Base-by-base conservation (phyloP, 1,140 invertebrate genomes). In the Anoplolepis gracilipes region DNA sequence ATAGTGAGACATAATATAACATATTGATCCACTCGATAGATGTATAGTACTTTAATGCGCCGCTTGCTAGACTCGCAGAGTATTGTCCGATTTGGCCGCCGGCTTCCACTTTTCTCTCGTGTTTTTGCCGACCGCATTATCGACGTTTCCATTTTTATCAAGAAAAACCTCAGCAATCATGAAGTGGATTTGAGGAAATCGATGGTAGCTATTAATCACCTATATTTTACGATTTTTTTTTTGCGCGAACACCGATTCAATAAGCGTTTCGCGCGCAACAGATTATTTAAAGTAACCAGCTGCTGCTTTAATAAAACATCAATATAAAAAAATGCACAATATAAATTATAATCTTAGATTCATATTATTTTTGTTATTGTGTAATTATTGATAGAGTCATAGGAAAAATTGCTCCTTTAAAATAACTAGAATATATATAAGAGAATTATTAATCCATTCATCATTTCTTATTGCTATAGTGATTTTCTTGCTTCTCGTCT, bases 111-210 rank as follows among this genome's bases (percentile, higher is more conserved):
- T 81, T 65, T 22, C 19, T 70, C 39, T 13, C 7, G 5, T 42
- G 6, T 72, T 81, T 57, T 72, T 72, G 49, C 11, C 49, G 16
- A 16, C 36, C 49, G 49, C 33, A 72, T 72, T 81, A 81, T 81
- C 49, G 78, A 81, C 13, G 36, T 81, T 81, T 81, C 6, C 78
- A 72, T 72, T 81, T 81, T 81, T 72, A 81, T 72, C 33, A 19
- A 6, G 13, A 19, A 16, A 57, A 81, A 59, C 1, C 78, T 33
- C 53, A 22, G 49, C 22, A 39, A 33, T 28, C 39, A 49, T 65
- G 7, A 61, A n/a, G 2, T 1, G 39, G 1, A 6, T 72, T 33
- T 19, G 11, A 70, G 25, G 1, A 59, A 39, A 25, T 11, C 36
- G 4, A 10, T 57, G n/a, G 10, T 33, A 2, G 19, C 6, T 6